phyloP scores from a whole-genome alignment of 2,113 vertebrate species.

The Scortum barcoo region DNA sequence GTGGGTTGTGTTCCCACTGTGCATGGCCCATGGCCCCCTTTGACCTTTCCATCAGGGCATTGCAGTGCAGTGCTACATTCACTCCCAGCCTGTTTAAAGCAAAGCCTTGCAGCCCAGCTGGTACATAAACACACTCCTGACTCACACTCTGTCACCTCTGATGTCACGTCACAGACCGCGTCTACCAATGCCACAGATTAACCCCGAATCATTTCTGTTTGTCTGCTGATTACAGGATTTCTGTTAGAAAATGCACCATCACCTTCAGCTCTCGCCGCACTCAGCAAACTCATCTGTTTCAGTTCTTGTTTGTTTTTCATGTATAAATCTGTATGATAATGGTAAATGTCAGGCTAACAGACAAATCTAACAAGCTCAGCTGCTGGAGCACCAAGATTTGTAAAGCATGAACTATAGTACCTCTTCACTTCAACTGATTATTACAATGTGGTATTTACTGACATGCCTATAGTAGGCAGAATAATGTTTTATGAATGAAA shows the following conservation, averaged over 20 bases:
- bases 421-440: constrained; percentile 1
- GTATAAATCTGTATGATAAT: neutral
- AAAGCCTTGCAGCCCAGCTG: constrained; percentile 25
- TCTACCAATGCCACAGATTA: constrained; percentile 30
- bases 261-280: neutral
- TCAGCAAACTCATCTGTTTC: neutral
- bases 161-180: constrained; percentile 39
- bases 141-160: constrained; percentile 51
- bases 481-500: constrained; percentile 7
- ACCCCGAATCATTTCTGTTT: constrained; percentile 28
- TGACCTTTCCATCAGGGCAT: constrained; percentile 67
- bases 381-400: neutral
- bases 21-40: constrained; percentile 47
- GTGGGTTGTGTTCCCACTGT: constrained; percentile 59
- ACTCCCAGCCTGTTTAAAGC: constrained; percentile 47
- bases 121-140: constrained; percentile 44
- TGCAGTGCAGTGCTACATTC: constrained; percentile 14
- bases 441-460: neutral
- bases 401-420: neutral
- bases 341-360: neutral
- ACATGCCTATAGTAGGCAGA: neutral
- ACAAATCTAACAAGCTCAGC: neutral
- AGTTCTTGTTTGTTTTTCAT: neutral
- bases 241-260: constrained; percentile 18
- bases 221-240: constrained; percentile 50